Evolutionary conservation across 2,797 vertebrate species (phyloP).

Genomic region (Neosalanx taihuensis): DNA sequence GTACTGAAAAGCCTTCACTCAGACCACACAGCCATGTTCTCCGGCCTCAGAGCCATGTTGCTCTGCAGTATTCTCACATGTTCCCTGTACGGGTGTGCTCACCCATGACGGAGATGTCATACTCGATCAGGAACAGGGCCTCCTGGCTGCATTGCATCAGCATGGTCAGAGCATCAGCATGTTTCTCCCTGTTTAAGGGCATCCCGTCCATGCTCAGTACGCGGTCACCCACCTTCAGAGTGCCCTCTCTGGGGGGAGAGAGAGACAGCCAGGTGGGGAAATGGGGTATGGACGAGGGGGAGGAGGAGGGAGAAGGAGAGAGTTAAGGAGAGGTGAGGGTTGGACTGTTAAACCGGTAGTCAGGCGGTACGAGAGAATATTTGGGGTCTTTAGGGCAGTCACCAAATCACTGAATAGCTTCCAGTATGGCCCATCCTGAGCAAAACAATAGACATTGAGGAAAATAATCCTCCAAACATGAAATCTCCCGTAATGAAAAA

Average conservation of each 20-base stretch:
- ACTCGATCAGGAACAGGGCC: conserved; percentile 94
- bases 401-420: conserved; percentile 49
- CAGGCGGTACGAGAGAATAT: background rate
- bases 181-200: conserved; percentile 87
- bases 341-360: conserved; percentile 6
- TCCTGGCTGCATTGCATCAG: conserved; percentile 91
- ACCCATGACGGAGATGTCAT: conserved; percentile 94
- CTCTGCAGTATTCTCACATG: conserved; percentile 25
- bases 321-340: background rate
- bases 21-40: conserved; percentile 49
- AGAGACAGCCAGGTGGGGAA: background rate
- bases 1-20: conserved; percentile 32
- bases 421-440: conserved; percentile 53
- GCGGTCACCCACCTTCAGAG: conserved; percentile 88
- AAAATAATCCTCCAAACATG: conserved; percentile 36
- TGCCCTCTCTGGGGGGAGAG: conserved; percentile 82
- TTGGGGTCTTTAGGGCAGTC: background rate
- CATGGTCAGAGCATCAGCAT: conserved; percentile 84
- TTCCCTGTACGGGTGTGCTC: conserved; percentile 56
- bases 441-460: conserved; percentile 56
- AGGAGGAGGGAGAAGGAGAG: background rate
- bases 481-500: conserved; percentile 53
- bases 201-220: conserved; percentile 92
- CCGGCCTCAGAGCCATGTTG: conserved; percentile 61
- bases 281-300: background rate